phyloP scores from a whole-genome alignment of 2,113 vertebrate species.

The Heloderma charlesbogerti region DNA sequence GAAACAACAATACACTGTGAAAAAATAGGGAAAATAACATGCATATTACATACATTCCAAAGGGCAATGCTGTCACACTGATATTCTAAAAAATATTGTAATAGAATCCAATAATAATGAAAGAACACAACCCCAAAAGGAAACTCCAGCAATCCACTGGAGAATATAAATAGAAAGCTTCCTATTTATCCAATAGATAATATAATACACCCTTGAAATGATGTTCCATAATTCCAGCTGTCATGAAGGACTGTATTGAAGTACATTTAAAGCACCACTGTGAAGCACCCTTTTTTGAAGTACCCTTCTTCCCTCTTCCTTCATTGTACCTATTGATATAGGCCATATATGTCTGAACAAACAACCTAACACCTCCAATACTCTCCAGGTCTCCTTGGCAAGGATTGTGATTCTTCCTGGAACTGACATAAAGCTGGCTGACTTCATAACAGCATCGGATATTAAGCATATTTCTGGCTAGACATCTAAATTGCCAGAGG shows the following conservation, averaged over 20 bases:
- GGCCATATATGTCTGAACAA: background rate
- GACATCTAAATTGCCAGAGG: slow-evolving; percentile 56
- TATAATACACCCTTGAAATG: background rate
- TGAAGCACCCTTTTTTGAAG: background rate
- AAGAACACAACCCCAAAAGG: background rate
- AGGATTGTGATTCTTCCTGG: slow-evolving; percentile 49
- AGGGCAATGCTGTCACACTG: too few species aligned
- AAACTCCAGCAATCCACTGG: too few species aligned
- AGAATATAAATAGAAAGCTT: too few species aligned
- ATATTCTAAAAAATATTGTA: too few species aligned
- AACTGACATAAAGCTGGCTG: slow-evolving; percentile 59
- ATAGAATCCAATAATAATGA: too few species aligned
- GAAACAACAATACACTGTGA: too few species aligned
- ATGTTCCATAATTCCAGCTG: background rate
- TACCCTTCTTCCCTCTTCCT: background rate
- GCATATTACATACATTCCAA: too few species aligned
- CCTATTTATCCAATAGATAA: too few species aligned
- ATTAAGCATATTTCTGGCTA: slow-evolving; percentile 65
- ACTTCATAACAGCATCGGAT: slow-evolving; percentile 61
- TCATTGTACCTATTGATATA: background rate
- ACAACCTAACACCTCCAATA: background rate
- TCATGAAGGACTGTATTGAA: background rate
- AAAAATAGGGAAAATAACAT: too few species aligned
- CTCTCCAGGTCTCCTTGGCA: slow-evolving; percentile 22
- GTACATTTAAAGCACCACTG: background rate